These are phyloP conservation scores for Macrosiphum euphorbiae DNA, from an alignment of 2,888 invertebrate species.

Conservation along the genomic window DNA sequence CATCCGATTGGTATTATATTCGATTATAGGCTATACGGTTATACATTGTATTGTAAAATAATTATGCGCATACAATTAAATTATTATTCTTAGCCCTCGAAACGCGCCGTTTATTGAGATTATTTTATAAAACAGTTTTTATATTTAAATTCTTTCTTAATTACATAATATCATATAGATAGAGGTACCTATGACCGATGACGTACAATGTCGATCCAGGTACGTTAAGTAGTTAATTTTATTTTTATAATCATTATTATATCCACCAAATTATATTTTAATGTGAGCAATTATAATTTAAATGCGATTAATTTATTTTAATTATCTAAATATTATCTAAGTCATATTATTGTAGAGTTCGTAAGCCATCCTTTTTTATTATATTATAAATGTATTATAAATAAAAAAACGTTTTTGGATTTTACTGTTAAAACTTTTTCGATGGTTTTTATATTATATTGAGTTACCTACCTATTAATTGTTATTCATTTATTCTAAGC, in stretches of 20 bases:
- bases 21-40: neutral
- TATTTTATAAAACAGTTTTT: slow-evolving; percentile 15
- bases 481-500: slow-evolving; percentile 44
- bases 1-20: neutral
- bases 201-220: neutral
- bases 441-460: neutral
- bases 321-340: neutral
- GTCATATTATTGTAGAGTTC: neutral
- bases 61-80: slow-evolving; percentile 9
- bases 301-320: neutral
- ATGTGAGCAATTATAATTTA: neutral
- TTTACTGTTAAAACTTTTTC: neutral
- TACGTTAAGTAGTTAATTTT: neutral
- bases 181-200: neutral
- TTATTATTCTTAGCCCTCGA: slow-evolving; percentile 5
- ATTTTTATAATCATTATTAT: neutral
- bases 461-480: slow-evolving; percentile 23
- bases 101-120: neutral
- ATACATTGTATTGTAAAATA: neutral
- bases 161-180: neutral
- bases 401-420: slow-evolving; percentile 44
- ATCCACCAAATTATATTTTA: neutral
- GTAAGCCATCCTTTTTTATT: neutral
- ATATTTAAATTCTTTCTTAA: neutral
- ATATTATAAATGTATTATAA: neutral